These are phyloP conservation scores for Python bivittatus DNA, from an alignment of 2,113 vertebrate genomes.

Conservation along the genomic window DNA sequence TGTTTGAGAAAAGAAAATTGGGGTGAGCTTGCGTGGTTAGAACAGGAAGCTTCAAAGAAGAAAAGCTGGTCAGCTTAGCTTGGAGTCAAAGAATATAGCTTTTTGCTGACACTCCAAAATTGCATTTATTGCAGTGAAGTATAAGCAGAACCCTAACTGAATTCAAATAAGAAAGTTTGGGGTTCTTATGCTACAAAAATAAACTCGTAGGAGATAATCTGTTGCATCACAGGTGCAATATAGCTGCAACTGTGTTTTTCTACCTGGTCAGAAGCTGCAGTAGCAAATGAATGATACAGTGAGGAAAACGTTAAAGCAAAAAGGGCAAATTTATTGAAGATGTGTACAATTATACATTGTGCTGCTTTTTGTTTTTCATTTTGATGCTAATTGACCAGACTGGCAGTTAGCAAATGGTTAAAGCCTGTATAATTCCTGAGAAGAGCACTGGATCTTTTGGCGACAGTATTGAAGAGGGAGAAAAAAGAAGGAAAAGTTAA, in stretches of 20 bases:
- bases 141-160: conserved; percentile 59
- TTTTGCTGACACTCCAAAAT: conserved; percentile 70
- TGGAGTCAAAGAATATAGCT: conserved; percentile 51
- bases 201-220: conserved; percentile 65
- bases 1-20: conserved; percentile 66
- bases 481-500: conserved; percentile 67
- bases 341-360: conserved; percentile 77
- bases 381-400: conserved; percentile 77
- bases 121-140: conserved; percentile 68
- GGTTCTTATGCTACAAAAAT: conserved; percentile 60
- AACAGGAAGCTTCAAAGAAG: conserved; percentile 67
- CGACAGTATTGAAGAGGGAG: conserved; percentile 59
- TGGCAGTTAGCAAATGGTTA: conserved; percentile 72
- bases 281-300: conserved; percentile 68
- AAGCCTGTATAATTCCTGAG: conserved; percentile 74
- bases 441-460: conserved; percentile 80
- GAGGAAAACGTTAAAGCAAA: conserved; percentile 66
- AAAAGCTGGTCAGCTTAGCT: conserved; percentile 69
- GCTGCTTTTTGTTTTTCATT: conserved; percentile 80
- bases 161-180: conserved; percentile 56
- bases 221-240: conserved; percentile 70
- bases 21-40: conserved; percentile 65
- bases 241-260: conserved; percentile 74
- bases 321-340: conserved; percentile 74
- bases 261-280: conserved; percentile 68